phyloP scores from a whole-genome alignment of 2,888 invertebrate genomes.

The Calameuta filiformis region DNA sequence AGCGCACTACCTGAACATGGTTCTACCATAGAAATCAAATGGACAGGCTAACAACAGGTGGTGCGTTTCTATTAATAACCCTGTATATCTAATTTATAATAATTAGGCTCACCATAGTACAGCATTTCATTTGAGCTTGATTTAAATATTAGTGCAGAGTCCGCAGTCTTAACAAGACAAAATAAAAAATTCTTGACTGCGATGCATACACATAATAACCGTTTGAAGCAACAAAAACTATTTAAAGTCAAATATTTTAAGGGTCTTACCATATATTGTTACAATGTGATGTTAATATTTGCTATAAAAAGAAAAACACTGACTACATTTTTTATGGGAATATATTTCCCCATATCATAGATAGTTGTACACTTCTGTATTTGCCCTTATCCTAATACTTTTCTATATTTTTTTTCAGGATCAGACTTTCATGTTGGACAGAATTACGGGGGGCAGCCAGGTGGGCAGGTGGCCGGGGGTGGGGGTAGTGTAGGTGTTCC shows the following conservation, averaged over 20 bases:
- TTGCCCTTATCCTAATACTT: not conserved
- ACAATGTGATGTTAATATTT: not conserved
- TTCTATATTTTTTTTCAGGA: conserved; percentile 39
- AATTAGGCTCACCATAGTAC: not conserved
- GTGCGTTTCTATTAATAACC: too few species aligned
- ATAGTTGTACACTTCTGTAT: not conserved
- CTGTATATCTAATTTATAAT: not conserved
- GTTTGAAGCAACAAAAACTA: not conserved
- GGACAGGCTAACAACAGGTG: too few species aligned
- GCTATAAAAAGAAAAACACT: not conserved
- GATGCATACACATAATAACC: too few species aligned
- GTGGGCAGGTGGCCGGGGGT: conserved; percentile 62
- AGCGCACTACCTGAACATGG: too few species aligned
- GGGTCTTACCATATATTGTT: not conserved
- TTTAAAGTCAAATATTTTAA: not conserved
- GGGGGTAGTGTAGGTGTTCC: conserved; percentile 59
- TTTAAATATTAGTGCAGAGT: too few species aligned
- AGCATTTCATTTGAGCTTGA: not conserved
- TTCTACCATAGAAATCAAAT: too few species aligned
- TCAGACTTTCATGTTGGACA: conserved; percentile 63
- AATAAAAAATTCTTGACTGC: too few species aligned
- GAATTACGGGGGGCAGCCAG: conserved; percentile 62
- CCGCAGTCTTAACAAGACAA: too few species aligned
- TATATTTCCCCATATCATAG: not conserved
- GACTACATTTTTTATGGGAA: not conserved